Conservation (phyloP, 2,888 invertebrate genomes). For the Tenthredo mesomela region DNA sequence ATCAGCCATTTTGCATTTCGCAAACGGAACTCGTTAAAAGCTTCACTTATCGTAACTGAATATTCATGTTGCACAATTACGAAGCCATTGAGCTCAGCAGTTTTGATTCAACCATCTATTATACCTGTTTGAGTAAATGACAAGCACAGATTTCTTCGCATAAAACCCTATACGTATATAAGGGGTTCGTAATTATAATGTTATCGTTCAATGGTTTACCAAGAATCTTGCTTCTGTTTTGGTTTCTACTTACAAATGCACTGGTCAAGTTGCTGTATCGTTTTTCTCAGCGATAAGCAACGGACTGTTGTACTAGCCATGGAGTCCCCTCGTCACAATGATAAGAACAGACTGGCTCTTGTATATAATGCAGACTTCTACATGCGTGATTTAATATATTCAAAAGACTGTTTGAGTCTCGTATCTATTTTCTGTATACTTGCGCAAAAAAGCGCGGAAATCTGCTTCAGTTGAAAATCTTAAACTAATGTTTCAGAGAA, state of each 20-base stretch:
- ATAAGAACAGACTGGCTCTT: neutral
- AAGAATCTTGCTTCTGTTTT: neutral
- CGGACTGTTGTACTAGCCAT: neutral
- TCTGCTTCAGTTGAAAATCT: neutral
- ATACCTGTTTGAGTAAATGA: neutral
- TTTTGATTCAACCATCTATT: neutral
- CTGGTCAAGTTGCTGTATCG: neutral
- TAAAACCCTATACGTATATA: neutral
- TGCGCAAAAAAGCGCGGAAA: neutral
- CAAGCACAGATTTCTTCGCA: neutral
- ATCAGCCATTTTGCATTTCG: neutral
- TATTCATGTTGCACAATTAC: slow-evolving; percentile 7
- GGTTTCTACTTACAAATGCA: neutral
- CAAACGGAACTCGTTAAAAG: neutral
- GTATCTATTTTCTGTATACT: neutral
- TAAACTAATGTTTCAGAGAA: neutral
- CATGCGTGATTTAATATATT: neutral
- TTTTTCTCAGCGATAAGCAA: neutral
- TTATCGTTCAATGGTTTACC: neutral
- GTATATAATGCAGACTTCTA: neutral
- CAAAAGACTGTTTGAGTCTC: neutral
- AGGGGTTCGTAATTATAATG: neutral
- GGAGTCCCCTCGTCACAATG: neutral
- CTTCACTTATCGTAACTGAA: slow-evolving; percentile 7
- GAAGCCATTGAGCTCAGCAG: slow-evolving; percentile 21